Conservation (phyloP, 2,888 invertebrate species). For the Ypsolopha scabrella region DNA sequence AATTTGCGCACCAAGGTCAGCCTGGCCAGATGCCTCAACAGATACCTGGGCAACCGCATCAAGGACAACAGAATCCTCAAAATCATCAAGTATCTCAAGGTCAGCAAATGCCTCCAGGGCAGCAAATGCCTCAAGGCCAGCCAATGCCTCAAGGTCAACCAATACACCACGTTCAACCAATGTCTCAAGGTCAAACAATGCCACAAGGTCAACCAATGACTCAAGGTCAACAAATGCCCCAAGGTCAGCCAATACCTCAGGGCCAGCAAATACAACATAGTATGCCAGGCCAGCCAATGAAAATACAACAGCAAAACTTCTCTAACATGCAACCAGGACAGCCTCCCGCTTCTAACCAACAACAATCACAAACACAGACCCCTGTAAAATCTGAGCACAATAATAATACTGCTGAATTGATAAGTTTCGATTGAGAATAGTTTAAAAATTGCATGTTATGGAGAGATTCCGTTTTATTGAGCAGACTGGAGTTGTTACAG, state of each 20-base stretch:
- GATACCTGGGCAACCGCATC: constrained; percentile 5
- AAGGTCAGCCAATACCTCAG: constrained; percentile 24
- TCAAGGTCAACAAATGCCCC: constrained; percentile 19
- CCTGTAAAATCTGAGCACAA: constrained; percentile 50
- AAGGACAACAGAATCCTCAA: constrained; percentile 12
- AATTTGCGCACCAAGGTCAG: background rate
- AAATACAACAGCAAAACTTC: constrained; percentile 19
- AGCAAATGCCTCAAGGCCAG: constrained; percentile 23
- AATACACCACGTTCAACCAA: constrained; percentile 15
- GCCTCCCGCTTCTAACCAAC: constrained; percentile 16
- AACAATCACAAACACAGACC: constrained; percentile 31
- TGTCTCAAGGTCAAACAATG: constrained; percentile 20
- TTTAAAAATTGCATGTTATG: no score
- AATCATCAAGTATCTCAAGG: constrained; percentile 8
- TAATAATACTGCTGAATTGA: constrained; percentile 79
- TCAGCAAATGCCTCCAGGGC: constrained; percentile 17
- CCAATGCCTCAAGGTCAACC: constrained; percentile 19
- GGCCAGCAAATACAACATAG: constrained; percentile 13
- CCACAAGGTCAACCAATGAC: constrained; percentile 16
- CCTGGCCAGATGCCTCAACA: constrained; percentile 11
- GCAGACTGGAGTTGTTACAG: background rate
- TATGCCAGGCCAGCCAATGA: constrained; percentile 21
- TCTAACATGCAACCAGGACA: background rate
- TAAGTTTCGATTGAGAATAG: constrained; percentile 79
- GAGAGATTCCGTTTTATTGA: no score